phyloP scores from a whole-genome alignment of 2,113 vertebrate species.

The Heliornis fulica region DNA sequence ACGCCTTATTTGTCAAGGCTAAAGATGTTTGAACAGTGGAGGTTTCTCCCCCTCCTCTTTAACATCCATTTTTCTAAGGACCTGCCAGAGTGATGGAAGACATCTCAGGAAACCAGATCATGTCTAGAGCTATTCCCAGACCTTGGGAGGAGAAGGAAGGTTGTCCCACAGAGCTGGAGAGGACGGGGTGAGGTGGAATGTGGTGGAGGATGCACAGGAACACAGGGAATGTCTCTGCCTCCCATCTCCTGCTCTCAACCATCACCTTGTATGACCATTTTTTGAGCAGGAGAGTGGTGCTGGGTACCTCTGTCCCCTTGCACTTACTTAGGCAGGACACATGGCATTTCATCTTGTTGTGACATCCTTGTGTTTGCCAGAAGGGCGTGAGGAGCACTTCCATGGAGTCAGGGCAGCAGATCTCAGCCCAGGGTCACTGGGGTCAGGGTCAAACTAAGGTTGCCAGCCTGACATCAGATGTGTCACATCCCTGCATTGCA shows the following conservation, averaged over 20 bases:
- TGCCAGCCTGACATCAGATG: background rate
- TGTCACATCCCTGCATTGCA: background rate
- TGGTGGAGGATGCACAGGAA: background rate
- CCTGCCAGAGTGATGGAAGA: constrained; percentile 30
- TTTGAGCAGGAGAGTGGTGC: background rate
- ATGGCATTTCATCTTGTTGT: fast-evolving
- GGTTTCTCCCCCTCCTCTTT: constrained; percentile 19
- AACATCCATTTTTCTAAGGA: constrained; percentile 26
- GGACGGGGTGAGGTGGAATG: fast-evolving
- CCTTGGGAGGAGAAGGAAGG: background rate
- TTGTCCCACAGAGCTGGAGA: background rate
- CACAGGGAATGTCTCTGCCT: background rate
- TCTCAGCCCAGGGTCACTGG: background rate
- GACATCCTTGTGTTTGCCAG: background rate
- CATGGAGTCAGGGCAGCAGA: background rate
- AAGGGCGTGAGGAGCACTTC: background rate
- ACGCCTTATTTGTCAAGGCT: constrained; percentile 77
- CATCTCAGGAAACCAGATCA: background rate
- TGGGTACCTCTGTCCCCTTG: background rate
- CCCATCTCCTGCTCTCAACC: background rate
- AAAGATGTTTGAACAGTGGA: constrained; percentile 56
- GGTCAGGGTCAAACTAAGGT: background rate
- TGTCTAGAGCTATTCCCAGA: background rate
- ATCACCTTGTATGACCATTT: background rate
- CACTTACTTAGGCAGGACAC: background rate